Percentiles rank a stretch among this genome's conserved stretches.
phyloP scores from a whole-genome alignment of 64 coral and sea anemone species.

The Acropora tenuis region DNA sequence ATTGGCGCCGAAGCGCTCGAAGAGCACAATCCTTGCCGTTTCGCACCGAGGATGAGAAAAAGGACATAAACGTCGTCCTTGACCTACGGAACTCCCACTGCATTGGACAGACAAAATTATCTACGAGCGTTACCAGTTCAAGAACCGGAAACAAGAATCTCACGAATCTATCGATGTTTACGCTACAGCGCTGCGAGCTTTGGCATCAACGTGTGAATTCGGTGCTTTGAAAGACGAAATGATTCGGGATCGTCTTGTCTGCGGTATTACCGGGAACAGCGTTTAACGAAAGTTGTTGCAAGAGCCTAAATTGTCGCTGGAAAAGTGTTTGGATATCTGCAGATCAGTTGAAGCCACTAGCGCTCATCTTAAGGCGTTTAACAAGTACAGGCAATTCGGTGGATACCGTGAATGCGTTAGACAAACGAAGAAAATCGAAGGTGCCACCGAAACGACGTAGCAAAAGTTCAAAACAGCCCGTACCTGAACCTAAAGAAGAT shows the following conservation, averaged over 20 bases:
- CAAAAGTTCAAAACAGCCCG: not conserved
- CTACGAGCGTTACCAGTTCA: constrained; percentile 21
- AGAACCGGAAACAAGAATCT: constrained; percentile 31
- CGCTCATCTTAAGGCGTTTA: constrained; percentile 18
- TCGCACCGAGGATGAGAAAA: no score
- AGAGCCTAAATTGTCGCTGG: constrained; percentile 17
- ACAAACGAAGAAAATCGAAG: not conserved
- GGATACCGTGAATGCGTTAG: not conserved
- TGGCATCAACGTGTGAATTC: no score
- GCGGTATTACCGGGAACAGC: not conserved
- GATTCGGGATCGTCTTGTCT: not conserved
- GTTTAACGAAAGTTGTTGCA: constrained; percentile 25
- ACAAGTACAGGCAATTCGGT: not conserved
- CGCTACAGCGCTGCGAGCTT: constrained; percentile 11
- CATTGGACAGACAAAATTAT: constrained; percentile 30
- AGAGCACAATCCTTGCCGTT: no score
- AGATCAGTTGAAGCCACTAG: constrained; percentile 16
- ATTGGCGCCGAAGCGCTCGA: no score
- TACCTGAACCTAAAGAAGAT: constrained; percentile 14
- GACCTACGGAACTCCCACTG: constrained; percentile 32
- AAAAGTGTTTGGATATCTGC: constrained; percentile 39
- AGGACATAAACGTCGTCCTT: no score
- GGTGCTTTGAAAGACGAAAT: constrained; percentile 31
- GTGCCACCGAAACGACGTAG: not conserved
- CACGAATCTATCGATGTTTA: constrained; percentile 28